phyloP scores from a whole-genome alignment of 2,113 vertebrate genomes.

The Sinocyclocheilus anshuiensis region DNA sequence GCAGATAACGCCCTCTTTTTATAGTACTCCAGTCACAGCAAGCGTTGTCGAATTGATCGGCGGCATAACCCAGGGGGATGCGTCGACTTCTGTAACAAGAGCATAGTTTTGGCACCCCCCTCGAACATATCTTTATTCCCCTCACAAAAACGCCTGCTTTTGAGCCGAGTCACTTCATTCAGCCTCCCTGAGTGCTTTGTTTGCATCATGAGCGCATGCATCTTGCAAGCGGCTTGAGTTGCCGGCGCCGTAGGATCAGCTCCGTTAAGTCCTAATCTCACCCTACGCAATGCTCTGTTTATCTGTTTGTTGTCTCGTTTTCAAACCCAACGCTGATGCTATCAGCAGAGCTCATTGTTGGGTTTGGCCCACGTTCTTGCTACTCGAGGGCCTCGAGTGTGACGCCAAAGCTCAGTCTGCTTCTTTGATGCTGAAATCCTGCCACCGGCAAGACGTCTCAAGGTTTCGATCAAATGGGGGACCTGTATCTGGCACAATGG shows the following conservation, averaged over 20 bases:
- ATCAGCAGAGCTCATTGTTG: constrained; percentile 24
- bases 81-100: constrained; percentile 6
- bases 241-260: neutral
- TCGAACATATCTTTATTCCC: neutral
- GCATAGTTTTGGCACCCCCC: neutral
- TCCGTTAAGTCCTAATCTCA: constrained; percentile 20
- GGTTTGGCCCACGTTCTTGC: constrained; percentile 26
- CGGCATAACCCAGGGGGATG: neutral
- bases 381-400: constrained; percentile 17
- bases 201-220: neutral
- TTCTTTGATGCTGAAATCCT: constrained; percentile 42
- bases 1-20: constrained; percentile 24
- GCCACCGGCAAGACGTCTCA: constrained; percentile 49
- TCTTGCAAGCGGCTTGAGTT: neutral
- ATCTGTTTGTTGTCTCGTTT: constrained; percentile 41
- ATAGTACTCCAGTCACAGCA: constrained; percentile 19
- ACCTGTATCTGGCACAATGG: constrained; percentile 26
- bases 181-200: neutral
- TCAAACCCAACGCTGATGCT: constrained; percentile 58
- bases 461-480: constrained; percentile 48
- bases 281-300: neutral
- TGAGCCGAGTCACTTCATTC: constrained; percentile 5
- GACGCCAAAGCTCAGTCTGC: constrained; percentile 8
- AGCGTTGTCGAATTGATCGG: constrained; percentile 5
- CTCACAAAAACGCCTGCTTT: neutral